phyloP scores from a whole-genome alignment of 2,888 invertebrate species.

The Microctonus brassicae region DNA sequence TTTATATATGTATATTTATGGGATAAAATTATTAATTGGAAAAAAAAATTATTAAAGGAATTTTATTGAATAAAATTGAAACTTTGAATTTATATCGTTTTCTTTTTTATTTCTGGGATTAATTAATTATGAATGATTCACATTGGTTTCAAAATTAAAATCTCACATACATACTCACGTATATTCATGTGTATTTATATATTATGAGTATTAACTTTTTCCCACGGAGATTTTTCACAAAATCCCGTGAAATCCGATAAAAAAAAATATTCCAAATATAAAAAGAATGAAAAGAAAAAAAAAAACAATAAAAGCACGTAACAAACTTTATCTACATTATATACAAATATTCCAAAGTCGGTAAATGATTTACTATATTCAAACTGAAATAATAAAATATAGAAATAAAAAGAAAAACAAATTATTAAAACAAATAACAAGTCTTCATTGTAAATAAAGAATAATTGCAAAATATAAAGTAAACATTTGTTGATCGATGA shows the following conservation, averaged over 20 bases:
- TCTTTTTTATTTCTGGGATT: no score
- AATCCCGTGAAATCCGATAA: not conserved
- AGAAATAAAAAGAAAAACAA: not conserved
- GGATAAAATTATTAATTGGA: no score
- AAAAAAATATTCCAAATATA: not conserved
- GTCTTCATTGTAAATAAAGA: no score
- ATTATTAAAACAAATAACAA: not conserved
- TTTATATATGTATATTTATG: no score
- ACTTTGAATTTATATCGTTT: no score
- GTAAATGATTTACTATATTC: not conserved
- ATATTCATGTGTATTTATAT: no score
- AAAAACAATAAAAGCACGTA: not conserved
- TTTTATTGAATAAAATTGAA: no score
- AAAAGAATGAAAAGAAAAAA: not conserved
- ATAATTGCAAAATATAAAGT: not conserved
- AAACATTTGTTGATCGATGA: not conserved
- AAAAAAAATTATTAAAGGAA: no score
- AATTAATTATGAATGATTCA: no score
- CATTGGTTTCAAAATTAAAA: no score
- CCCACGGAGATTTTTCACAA: not conserved
- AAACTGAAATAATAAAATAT: no score
- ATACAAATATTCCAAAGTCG: not conserved
- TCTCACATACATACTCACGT: no score
- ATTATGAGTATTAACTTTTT: not conserved
- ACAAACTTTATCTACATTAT: not conserved